Evolutionary conservation across 2,797 vertebrate genomes (phyloP), one percentile per base, ranked within the genome.

Genomic region (Mus minutoides): DNA sequence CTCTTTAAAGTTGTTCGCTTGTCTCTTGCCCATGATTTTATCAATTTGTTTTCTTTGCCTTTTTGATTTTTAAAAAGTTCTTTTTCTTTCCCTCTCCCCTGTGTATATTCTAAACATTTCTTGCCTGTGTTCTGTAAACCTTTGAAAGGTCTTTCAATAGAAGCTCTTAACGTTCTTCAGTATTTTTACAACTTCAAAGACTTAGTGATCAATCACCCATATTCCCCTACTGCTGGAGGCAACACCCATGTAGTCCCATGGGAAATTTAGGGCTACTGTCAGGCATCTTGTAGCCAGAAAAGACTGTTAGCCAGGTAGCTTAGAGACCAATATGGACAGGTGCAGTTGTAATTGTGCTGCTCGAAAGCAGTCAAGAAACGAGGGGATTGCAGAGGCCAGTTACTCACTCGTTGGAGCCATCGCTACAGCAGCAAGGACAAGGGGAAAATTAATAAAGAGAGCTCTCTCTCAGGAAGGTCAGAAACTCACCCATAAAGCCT

Each of bases 61-160:
- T 46, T 58, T 84, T 64, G 40, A 24, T 12, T 75, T 75, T 75
- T 43, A 24, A 73, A 40, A 40, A 71, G 77, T 79, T 71, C 69
- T 64, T 21, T 49, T 43, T 67, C 29, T 49, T 62, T n/a, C 7
- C 8, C n/a, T 24, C 40, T 24, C 43, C 13, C 31, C 54, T 46
- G 9, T 64, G 10, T 64, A 46, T n/a, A 60, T 77, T 86, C 19
- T 58, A 67, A 94, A 91, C 29, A 95, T n/a, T 92, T 90, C 24
- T 75, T 60, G 22, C 60, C 49, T 56, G 1, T n/a, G 58, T n/a
- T 67, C 71, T 84, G 2, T 79, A 52, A 34, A 40, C 80, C 37
- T 62, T 52, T 52, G 26, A 52, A 60, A 58, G 60, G 12, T 84
- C 52, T 73, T 92, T 62, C 62, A 10, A 64, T 84, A 58, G 16